These are phyloP conservation scores for Gila robusta DNA, from an alignment of 2,797 vertebrate species.

Conservation along the genomic window DNA sequence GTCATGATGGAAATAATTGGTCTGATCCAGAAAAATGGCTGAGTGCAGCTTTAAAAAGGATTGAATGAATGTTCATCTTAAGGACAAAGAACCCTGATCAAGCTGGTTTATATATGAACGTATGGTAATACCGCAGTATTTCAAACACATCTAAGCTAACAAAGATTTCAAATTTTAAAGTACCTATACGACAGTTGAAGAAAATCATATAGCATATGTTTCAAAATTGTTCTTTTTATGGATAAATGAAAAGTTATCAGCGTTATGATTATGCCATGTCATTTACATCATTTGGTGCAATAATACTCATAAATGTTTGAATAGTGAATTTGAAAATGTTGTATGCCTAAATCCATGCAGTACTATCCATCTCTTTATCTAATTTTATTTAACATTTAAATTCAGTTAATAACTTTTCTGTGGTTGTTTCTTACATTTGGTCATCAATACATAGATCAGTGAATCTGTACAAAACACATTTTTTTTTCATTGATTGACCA, in stretches of 20 bases:
- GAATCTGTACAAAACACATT: background rate
- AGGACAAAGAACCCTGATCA: slow-evolving; percentile 36
- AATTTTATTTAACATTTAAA: slow-evolving; percentile 29
- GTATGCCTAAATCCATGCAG: slow-evolving; percentile 52
- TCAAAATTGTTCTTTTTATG: slow-evolving; percentile 44
- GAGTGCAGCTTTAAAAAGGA: slow-evolving; percentile 7
- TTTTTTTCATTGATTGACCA: slow-evolving; percentile 24
- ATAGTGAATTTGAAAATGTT: slow-evolving; percentile 45
- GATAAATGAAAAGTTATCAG: slow-evolving; percentile 38
- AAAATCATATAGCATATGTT: slow-evolving; percentile 57
- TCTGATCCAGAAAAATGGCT: slow-evolving; percentile 33
- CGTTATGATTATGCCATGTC: slow-evolving; percentile 39
- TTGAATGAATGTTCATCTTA: slow-evolving; percentile 37
- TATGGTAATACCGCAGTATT: slow-evolving; percentile 43
- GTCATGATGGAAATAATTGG: background rate
- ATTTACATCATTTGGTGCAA: slow-evolving; percentile 54
- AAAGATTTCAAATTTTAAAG: slow-evolving; percentile 36
- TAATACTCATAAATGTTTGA: slow-evolving; percentile 46
- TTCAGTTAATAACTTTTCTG: background rate
- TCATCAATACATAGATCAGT: background rate
- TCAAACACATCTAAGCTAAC: slow-evolving; percentile 43
- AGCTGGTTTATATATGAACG: slow-evolving; percentile 23
- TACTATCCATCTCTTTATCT: slow-evolving; percentile 18
- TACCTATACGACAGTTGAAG: background rate
- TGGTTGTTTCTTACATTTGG: background rate